Evolutionary conservation across 2,797 vertebrate genomes (phyloP), one percentile per base, ranked within the genome.

Genomic region (Molothrus aeneus): DNA sequence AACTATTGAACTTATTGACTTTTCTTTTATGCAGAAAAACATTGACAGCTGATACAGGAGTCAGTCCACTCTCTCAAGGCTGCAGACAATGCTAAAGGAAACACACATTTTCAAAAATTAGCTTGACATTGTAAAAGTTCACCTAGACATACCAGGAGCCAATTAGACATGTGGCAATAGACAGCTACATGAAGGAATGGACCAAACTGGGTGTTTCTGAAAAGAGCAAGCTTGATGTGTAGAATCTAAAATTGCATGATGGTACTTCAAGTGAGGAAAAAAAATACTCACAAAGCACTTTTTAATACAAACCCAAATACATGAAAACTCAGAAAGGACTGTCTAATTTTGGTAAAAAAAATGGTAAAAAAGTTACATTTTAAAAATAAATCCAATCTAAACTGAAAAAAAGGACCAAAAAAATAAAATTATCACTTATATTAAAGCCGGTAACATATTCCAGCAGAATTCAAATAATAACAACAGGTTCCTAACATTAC

Each of bases 81-180:
- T 90, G 53, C 45, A 87, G 74, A 71, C 16, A 20, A 48, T 69
- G 53, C 61, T 84, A 86, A 78, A 92, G 66, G 38, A 88, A 90
- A 91, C 66, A 64, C 34, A 24, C 12, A 63, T 86, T 93, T 96
- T 92, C 80, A 86, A 79, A 94, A 95, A 95, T 95, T 95, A 96
- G 25, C 69, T 48, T 96, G 93, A 93, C 92, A 60, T 93, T 65
- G 93, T 88, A 92, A 96, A 97, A 93, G 89, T 97, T 97, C 95
- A 96, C 86, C 70, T 84, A 80, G 86, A 89, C 86, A 94, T 95
- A 81, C 68, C 15, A 26, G 69, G 51, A 93, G 85, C 86, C 89
- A 95, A 94, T 95, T 96, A 96, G 51, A 90, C 51, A 19, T 69
- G 51, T 70, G 72, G 50, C 56, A 86, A 34, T 48, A 88, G 95